Percentiles rank a stretch among this genome's conserved stretches.
Evolutionary conservation across 2,113 vertebrate species (phyloP).

Genomic region (Thinocorus orbignyianus): DNA sequence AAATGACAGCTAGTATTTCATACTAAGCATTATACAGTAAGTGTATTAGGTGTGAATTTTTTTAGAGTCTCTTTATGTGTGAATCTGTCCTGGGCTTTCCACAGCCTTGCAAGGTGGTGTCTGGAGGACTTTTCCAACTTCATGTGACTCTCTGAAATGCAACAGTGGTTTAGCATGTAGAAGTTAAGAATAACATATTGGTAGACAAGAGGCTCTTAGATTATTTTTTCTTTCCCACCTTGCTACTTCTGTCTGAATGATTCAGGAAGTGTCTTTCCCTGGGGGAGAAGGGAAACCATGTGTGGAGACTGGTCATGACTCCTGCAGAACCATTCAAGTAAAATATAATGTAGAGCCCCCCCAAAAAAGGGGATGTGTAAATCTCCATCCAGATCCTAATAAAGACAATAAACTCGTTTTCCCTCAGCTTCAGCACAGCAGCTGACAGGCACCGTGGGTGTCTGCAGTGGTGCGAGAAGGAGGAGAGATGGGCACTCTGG

Average conservation of each 20-base stretch:
- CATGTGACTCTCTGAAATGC: not conserved
- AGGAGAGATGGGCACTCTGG: not conserved
- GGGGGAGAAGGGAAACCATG: too few species aligned
- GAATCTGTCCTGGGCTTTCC: not conserved
- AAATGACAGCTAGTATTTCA: not conserved
- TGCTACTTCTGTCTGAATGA: not conserved
- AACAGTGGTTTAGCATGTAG: too few species aligned
- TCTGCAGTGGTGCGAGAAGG: not conserved
- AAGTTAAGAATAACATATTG: not conserved
- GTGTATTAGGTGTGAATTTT: accelerated
- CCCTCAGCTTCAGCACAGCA: not conserved
- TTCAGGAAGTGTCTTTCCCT: not conserved
- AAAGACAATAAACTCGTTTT: not conserved
- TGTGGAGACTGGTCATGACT: not conserved
- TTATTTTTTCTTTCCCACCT: not conserved
- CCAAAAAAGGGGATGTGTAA: not conserved
- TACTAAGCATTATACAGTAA: not conserved
- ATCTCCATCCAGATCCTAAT: not conserved
- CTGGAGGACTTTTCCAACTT: not conserved
- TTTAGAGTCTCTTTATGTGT: not conserved
- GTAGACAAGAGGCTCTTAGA: too few species aligned
- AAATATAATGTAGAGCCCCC: not conserved
- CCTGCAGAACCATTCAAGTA: not conserved
- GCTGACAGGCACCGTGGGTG: not conserved
- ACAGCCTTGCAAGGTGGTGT: not conserved